Percentiles rank a stretch among this genome's conserved stretches.
These are phyloP conservation scores for Lymantria monacha DNA, from an alignment of 2,888 invertebrate genomes.

Conservation along the genomic window DNA sequence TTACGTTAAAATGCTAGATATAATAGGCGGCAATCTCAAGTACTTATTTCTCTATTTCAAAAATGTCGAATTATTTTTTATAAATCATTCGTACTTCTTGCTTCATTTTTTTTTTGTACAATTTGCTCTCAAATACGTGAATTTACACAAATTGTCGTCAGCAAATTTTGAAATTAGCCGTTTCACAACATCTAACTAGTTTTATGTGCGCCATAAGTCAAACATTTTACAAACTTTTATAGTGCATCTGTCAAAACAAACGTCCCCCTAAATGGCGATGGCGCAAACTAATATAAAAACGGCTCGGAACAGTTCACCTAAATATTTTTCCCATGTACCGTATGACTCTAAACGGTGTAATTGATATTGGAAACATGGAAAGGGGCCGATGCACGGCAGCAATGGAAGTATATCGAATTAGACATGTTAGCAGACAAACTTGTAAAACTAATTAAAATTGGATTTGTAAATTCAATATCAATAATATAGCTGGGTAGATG, in stretches of 20 bases:
- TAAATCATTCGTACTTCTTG: too few relatives aligned
- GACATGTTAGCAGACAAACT: constrained; percentile 47
- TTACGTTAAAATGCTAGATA: too few relatives aligned
- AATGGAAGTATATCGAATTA: constrained; percentile 42
- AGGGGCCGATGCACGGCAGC: constrained; percentile 26
- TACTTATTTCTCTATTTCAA: too few relatives aligned
- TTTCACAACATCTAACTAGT: constrained; percentile 44
- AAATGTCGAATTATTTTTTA: too few relatives aligned
- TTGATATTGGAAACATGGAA: constrained; percentile 59
- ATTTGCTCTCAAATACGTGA: constrained; percentile 1
- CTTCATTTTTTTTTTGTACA: too few relatives aligned
- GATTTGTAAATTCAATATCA: constrained; percentile 23
- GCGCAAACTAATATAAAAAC: constrained; percentile 38
- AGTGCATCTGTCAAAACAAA: constrained; percentile 68
- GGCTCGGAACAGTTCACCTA: constrained; percentile 46
- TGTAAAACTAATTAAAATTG: constrained; percentile 19
- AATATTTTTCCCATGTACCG: constrained; percentile 42
- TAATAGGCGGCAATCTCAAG: too few relatives aligned
- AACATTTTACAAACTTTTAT: constrained; percentile 55
- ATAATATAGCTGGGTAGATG: background rate
- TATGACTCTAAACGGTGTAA: constrained; percentile 60
- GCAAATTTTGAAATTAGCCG: constrained; percentile 36
- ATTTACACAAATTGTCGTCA: constrained; percentile 22
- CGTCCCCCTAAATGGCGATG: constrained; percentile 33
- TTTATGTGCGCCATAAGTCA: constrained; percentile 52